A percentile compares a stretch with the other conserved stretches of the same genome.
phyloP scores from a whole-genome alignment of 2,888 invertebrate species.

The Rhorus exstirpatorius region DNA sequence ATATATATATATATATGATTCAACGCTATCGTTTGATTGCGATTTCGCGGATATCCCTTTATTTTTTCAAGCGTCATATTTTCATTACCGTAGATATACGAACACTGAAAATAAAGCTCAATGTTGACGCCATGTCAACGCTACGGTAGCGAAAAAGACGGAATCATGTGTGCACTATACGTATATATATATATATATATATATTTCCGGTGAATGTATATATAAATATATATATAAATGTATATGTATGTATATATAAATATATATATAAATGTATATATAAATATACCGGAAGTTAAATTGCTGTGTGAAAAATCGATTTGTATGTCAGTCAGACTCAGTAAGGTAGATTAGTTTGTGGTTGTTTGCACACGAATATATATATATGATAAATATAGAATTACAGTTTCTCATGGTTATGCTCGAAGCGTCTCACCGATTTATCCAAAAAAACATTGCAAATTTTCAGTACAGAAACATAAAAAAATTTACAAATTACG shows the following conservation, averaged over 20 bases:
- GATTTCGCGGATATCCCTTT: background rate
- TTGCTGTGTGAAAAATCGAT: slow-evolving; percentile 69
- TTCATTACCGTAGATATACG: slow-evolving; percentile 11
- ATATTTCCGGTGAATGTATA: no score
- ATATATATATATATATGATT: no score
- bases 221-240: no score
- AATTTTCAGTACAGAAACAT: no score
- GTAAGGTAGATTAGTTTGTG: slow-evolving; percentile 32
- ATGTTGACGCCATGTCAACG: slow-evolving; percentile 16
- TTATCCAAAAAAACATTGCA: no score
- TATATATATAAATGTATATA: no score
- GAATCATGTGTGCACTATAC: no score
- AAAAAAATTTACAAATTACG: no score
- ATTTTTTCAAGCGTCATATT: background rate
- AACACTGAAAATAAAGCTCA: slow-evolving; percentile 8
- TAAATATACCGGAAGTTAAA: slow-evolving; percentile 5
- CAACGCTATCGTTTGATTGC: slow-evolving; percentile 4
- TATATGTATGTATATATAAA: background rate
- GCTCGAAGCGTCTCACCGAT: slow-evolving; percentile 25
- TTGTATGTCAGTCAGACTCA: slow-evolving; percentile 65
- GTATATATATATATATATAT: no score
- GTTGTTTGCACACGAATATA: background rate
- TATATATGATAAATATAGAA: background rate
- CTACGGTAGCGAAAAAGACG: slow-evolving; percentile 23
- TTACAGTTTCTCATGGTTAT: slow-evolving; percentile 32